Evolutionary conservation across 2,113 vertebrate species (phyloP).

Genomic region (Aphelocoma coerulescens): DNA sequence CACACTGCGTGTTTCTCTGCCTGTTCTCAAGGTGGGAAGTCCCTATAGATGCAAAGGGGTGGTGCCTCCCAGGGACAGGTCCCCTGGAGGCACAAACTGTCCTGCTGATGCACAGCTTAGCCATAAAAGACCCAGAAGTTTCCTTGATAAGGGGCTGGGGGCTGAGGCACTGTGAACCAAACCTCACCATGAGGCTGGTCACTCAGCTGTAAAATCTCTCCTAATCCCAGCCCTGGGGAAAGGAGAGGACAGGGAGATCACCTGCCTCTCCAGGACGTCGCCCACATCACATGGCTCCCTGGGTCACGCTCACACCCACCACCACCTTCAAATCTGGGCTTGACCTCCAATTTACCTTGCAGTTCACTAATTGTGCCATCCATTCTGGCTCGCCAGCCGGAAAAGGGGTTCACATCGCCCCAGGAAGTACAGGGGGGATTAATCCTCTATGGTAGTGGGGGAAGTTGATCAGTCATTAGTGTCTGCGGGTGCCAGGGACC

Average conservation of each 20-base stretch:
- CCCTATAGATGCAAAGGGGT: accelerated
- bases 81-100: accelerated
- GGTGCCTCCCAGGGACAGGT: background rate
- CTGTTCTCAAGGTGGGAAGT: background rate
- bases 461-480: background rate
- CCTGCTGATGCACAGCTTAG: background rate
- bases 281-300: slow-evolving; percentile 36
- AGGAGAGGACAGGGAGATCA: slow-evolving; percentile 10
- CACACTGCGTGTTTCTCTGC: background rate
- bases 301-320: background rate
- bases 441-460: background rate
- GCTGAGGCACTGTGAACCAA: background rate
- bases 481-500: accelerated
- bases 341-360: slow-evolving; percentile 57
- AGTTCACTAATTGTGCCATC: background rate
- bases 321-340: slow-evolving; percentile 48
- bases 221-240: slow-evolving; percentile 48
- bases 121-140: background rate
- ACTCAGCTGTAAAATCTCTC: slow-evolving; percentile 47
- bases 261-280: background rate
- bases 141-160: background rate
- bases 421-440: background rate
- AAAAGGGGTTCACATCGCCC: background rate
- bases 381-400: accelerated
- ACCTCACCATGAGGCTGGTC: background rate